Evolutionary conservation across 2,888 invertebrate genomes (phyloP).

Genomic region (Cistogaster globosa): DNA sequence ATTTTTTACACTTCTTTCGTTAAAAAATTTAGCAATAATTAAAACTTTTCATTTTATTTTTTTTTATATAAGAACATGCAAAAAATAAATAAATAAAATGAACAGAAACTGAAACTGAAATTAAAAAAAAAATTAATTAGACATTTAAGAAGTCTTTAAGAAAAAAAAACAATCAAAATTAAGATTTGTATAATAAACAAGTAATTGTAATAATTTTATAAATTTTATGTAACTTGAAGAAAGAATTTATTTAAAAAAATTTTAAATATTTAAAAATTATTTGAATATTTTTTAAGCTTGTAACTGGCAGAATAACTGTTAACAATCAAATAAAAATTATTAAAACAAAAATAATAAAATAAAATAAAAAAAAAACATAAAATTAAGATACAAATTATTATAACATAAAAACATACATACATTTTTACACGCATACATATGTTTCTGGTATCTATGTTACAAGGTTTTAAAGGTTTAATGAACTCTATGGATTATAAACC

Average conservation of each 20-base stretch:
- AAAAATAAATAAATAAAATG: no score
- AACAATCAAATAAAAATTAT: conserved; percentile 30
- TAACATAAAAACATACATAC: no score
- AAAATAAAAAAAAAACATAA: background rate
- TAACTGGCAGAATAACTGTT: background rate
- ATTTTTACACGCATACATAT: no score
- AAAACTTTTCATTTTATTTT: conserved; percentile 18
- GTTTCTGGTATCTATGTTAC: background rate
- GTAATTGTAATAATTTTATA: background rate
- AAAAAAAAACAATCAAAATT: background rate
- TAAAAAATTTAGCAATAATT: conserved; percentile 37
- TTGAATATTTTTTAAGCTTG: background rate
- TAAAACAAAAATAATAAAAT: background rate
- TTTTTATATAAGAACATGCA: background rate
- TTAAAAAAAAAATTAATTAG: conserved; percentile 5
- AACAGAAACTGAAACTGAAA: conserved; percentile 55
- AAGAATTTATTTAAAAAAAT: background rate
- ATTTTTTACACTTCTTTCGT: conserved; percentile 39
- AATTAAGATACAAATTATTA: background rate
- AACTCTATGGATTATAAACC: conserved; percentile 47
- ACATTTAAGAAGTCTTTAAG: background rate
- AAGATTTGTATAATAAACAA: background rate
- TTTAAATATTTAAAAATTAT: background rate
- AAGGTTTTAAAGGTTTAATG: conserved; percentile 54
- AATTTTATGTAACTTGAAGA: background rate